Conservation (phyloP, 2,797 vertebrate species). For the Pseudomugil gertrudae region DNA sequence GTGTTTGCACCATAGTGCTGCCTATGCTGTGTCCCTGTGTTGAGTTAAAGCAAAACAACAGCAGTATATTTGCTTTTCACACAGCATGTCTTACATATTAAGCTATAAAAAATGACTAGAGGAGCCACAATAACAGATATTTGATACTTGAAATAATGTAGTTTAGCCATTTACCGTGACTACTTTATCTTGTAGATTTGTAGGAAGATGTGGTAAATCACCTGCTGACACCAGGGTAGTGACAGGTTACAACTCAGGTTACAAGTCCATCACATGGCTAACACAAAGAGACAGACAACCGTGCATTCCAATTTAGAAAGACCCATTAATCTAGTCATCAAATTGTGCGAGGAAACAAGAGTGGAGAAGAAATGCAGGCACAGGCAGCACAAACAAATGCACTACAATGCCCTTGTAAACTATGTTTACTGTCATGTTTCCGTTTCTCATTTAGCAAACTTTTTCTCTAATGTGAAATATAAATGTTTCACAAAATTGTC, state of each 20-base stretch:
- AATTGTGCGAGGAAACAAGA: not conserved
- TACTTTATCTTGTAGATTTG: not conserved
- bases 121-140: slow-evolving; percentile 28
- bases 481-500: not conserved
- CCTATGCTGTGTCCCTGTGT: slow-evolving; percentile 3
- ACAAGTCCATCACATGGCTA: not conserved
- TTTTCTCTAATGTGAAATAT: not conserved
- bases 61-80: slow-evolving; percentile 41
- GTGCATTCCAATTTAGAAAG: slow-evolving; percentile 1
- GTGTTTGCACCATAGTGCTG: slow-evolving; percentile 42
- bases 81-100: slow-evolving; percentile 9
- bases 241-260: not conserved
- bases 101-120: slow-evolving; percentile 25
- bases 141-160: slow-evolving; percentile 13
- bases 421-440: not conserved
- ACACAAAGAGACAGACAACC: not conserved
- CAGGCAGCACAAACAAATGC: not conserved
- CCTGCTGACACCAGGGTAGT: not conserved
- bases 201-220: not conserved
- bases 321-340: not conserved
- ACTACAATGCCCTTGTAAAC: not conserved
- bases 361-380: not conserved
- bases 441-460: not conserved
- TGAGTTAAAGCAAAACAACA: slow-evolving; percentile 28
- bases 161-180: not conserved